phyloP scores from a whole-genome alignment of 2,113 vertebrate species.

The Daubentonia madagascariensis region DNA sequence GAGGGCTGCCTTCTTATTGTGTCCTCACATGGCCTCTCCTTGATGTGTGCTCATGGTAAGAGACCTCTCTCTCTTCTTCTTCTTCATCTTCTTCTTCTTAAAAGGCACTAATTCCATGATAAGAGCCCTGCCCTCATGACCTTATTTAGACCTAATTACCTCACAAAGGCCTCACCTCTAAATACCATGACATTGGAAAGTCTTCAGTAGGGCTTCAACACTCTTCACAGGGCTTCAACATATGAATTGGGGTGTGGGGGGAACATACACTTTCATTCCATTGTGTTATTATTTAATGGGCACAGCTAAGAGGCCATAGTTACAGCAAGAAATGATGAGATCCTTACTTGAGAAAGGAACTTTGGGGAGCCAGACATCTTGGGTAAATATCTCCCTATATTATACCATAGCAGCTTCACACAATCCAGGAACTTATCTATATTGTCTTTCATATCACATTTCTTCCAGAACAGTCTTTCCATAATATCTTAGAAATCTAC shows the following conservation, averaged over 20 bases:
- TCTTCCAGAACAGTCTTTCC: background rate
- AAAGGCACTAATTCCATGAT: background rate
- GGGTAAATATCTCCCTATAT: background rate
- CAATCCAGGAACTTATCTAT: background rate
- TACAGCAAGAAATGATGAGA: background rate
- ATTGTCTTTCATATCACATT: background rate
- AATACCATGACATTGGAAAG: background rate
- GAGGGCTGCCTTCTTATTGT: background rate
- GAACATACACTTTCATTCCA: background rate
- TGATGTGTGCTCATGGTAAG: background rate
- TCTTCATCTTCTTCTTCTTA: background rate
- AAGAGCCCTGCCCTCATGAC: background rate
- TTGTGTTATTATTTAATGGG: background rate
- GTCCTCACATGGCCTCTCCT: background rate
- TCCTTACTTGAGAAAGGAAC: background rate
- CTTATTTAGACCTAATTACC: background rate
- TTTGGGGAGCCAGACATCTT: too few species aligned
- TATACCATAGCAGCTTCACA: background rate
- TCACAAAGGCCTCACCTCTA: background rate
- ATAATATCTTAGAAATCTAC: background rate
- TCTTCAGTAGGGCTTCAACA: background rate
- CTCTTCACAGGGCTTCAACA: background rate
- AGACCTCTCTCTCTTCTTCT: background rate
- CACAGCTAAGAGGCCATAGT: background rate
- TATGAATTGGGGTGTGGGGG: too few species aligned